phyloP scores from a whole-genome alignment of 2,113 vertebrate genomes.

The Maccullochella peelii region DNA sequence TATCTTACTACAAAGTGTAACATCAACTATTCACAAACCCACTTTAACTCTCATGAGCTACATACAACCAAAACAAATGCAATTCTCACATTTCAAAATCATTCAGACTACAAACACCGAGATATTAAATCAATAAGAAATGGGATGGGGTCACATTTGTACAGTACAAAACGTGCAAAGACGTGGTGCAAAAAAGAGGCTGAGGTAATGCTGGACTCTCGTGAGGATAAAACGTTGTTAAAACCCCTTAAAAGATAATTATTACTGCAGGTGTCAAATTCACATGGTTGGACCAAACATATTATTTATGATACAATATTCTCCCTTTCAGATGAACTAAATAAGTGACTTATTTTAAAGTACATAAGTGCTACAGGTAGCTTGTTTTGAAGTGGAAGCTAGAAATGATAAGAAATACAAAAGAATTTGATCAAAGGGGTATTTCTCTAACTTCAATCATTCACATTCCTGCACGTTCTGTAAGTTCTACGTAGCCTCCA shows the following conservation, averaged over 20 bases:
- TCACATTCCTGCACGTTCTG: slow-evolving; percentile 11
- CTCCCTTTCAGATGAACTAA: slow-evolving; percentile 16
- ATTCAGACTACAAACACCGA: slow-evolving; percentile 1
- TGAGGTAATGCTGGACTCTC: slow-evolving; percentile 42
- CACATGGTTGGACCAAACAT: slow-evolving; percentile 23
- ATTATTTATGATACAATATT: neutral
- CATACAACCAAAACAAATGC: slow-evolving; percentile 1
- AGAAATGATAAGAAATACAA: neutral
- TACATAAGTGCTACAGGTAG: slow-evolving; percentile 71
- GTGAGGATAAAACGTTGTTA: neutral
- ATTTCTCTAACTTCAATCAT: neutral
- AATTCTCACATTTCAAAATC: slow-evolving; percentile 31
- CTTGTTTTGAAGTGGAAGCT: slow-evolving; percentile 45
- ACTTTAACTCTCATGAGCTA: neutral
- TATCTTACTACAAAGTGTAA: slow-evolving; percentile 7
- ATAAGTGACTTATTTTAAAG: slow-evolving; percentile 53
- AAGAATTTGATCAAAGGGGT: neutral
- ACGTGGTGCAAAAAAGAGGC: neutral
- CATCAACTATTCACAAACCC: slow-evolving; percentile 21
- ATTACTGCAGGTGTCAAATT: slow-evolving; percentile 9
- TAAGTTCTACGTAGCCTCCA: neutral
- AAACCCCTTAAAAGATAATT: neutral
- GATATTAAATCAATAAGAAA: slow-evolving; percentile 2
- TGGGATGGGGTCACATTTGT: slow-evolving; percentile 11
- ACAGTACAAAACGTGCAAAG: slow-evolving; percentile 40